Evolutionary conservation across 1,140 invertebrate genomes (phyloP).

Genomic region (Hylaeus anthracinus): DNA sequence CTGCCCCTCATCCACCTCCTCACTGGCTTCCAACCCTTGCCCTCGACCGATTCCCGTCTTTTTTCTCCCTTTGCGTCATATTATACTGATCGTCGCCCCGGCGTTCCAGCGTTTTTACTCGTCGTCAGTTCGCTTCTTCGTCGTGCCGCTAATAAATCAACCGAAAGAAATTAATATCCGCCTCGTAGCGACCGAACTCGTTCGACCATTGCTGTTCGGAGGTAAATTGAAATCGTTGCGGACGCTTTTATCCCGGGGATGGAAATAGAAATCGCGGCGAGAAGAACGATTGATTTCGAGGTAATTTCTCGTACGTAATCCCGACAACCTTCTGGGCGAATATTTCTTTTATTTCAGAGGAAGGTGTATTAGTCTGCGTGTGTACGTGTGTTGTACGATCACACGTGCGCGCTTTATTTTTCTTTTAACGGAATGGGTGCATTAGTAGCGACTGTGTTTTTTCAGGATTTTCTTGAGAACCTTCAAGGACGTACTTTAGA

Average conservation of each 20-base stretch:
- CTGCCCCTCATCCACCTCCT: neutral
- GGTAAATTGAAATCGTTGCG: constrained; percentile 28
- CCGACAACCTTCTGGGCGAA: neutral
- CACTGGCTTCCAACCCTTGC: constrained; percentile 43
- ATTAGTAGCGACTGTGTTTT: too few species aligned
- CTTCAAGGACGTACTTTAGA: too few species aligned
- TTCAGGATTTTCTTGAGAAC: too few species aligned
- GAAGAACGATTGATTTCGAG: constrained; percentile 3
- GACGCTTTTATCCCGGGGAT: constrained; percentile 9
- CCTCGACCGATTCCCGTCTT: neutral
- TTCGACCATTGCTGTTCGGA: neutral
- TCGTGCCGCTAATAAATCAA: constrained; percentile 31
- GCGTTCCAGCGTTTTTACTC: constrained; percentile 15
- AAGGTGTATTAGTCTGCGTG: too few species aligned
- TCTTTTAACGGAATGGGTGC: too few species aligned
- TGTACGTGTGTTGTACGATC: too few species aligned
- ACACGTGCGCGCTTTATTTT: too few species aligned
- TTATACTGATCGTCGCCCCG: constrained; percentile 14
- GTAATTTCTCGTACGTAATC: constrained; percentile 4
- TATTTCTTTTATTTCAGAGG: neutral
- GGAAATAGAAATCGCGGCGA: constrained; percentile 18
- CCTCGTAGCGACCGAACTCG: neutral
- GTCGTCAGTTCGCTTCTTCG: neutral
- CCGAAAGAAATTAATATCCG: constrained; percentile 37
- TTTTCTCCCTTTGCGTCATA: neutral